phyloP scores from a whole-genome alignment of 1,140 invertebrate genomes.

The Drosophila seguyi region DNA sequence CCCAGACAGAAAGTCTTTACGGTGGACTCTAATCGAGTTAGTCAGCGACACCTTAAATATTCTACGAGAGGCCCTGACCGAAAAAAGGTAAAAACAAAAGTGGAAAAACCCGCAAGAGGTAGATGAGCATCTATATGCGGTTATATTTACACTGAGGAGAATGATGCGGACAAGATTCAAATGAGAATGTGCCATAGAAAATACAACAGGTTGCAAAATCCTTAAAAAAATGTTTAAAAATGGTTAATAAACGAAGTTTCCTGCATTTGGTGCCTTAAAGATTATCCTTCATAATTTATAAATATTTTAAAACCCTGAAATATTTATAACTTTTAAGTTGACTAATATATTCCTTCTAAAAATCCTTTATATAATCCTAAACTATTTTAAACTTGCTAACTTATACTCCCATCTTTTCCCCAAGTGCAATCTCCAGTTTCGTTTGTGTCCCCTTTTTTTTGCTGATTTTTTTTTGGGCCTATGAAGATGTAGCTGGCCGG shows the following conservation, averaged over 20 bases:
- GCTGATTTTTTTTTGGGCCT: slow-evolving; percentile 29
- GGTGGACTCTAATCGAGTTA: slow-evolving; percentile 72
- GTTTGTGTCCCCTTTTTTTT: slow-evolving; percentile 1
- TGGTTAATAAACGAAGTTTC: too few relatives aligned
- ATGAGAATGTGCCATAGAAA: neutral
- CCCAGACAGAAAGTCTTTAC: slow-evolving; percentile 34
- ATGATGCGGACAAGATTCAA: neutral
- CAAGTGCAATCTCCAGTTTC: neutral
- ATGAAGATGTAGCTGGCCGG: slow-evolving; percentile 36
- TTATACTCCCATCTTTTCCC: neutral
- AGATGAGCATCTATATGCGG: slow-evolving; percentile 56
- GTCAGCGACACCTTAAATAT: slow-evolving; percentile 76
- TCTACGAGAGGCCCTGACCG: slow-evolving; percentile 25
- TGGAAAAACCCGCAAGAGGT: slow-evolving; percentile 39
- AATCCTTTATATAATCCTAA: neutral
- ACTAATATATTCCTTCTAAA: too few relatives aligned
- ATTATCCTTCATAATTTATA: too few relatives aligned
- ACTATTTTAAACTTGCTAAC: neutral
- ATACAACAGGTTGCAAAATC: neutral
- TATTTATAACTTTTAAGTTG: too few relatives aligned
- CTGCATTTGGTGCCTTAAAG: too few relatives aligned
- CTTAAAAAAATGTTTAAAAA: neutral
- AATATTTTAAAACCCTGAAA: too few relatives aligned
- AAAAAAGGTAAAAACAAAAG: slow-evolving; percentile 43
- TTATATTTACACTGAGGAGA: slow-evolving; percentile 4